These are phyloP conservation scores for Ascaphus truei DNA, from an alignment of 2,113 vertebrate species.

Conservation along the genomic window DNA sequence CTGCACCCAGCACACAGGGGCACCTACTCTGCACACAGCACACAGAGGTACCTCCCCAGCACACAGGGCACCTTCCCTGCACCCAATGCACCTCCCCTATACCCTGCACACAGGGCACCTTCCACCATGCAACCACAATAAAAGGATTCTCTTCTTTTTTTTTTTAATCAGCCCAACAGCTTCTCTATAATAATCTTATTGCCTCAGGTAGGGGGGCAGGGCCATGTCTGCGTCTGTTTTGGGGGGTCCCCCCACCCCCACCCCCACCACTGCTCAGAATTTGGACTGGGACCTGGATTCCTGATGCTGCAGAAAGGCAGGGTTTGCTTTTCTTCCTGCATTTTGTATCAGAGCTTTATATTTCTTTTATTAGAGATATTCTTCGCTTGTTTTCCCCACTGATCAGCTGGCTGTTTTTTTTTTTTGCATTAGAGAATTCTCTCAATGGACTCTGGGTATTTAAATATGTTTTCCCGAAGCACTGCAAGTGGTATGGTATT, in stretches of 20 bases:
- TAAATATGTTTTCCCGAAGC: not conserved
- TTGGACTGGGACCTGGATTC: constrained; percentile 4
- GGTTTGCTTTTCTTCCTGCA: not conserved
- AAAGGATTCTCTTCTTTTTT: not conserved
- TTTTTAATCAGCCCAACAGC: not conserved
- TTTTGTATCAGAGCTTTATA: not conserved
- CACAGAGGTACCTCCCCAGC: too few species aligned
- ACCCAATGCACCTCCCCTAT: too few species aligned
- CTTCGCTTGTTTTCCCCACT: not conserved
- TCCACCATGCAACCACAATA: too few species aligned
- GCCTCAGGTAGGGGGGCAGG: not conserved
- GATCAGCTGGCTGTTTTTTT: not conserved
- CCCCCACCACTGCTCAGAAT: not conserved
- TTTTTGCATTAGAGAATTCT: not conserved
- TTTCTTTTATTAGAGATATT: not conserved
- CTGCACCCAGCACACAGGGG: too few species aligned
- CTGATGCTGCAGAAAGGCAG: not conserved
- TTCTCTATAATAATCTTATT: not conserved
- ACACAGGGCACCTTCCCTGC: too few species aligned
- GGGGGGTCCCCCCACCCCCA: not conserved
- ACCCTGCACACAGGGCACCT: too few species aligned
- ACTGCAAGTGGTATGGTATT: constrained; percentile 16
- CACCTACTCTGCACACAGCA: too few species aligned
- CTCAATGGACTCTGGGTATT: not conserved
- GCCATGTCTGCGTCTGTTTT: not conserved